Conservation (phyloP, 2,113 vertebrate species). For the Pavo muticus region DNA sequence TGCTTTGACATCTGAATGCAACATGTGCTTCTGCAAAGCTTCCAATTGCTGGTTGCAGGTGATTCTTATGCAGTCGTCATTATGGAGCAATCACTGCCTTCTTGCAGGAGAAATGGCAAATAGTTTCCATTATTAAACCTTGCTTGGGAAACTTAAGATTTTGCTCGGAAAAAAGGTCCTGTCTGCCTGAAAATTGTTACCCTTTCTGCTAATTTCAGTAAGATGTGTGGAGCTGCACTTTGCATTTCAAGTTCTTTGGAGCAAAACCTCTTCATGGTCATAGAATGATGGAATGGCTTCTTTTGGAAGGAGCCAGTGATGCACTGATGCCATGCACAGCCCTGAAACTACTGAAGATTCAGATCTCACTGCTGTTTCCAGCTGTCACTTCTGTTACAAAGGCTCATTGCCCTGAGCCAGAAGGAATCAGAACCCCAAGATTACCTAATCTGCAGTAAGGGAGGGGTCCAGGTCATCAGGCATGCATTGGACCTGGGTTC, state of each 20-base stretch:
- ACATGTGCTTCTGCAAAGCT: background rate
- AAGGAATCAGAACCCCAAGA: background rate
- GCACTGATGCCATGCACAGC: rapidly evolving
- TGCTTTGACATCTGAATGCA: background rate
- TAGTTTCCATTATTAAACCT: background rate
- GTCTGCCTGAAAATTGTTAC: background rate
- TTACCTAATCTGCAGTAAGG: rapidly evolving
- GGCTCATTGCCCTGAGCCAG: background rate
- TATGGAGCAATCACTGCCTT: background rate
- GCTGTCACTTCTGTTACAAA: background rate
- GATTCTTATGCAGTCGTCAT: rapidly evolving
- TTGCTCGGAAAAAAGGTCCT: background rate
- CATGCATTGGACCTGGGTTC: background rate
- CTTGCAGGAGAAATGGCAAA: rapidly evolving
- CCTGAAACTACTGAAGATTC: background rate
- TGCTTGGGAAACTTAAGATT: background rate
- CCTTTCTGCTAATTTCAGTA: background rate
- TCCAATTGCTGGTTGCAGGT: background rate
- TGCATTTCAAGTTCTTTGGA: background rate
- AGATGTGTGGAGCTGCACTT: background rate
- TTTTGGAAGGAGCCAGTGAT: too few species aligned
- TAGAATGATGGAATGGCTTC: too few species aligned
- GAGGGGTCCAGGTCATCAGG: background rate
- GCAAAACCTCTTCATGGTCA: background rate
- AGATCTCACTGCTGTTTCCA: rapidly evolving